Evolutionary conservation across 2,888 invertebrate species (phyloP).

Genomic region (Protodeltote pygarga): DNA sequence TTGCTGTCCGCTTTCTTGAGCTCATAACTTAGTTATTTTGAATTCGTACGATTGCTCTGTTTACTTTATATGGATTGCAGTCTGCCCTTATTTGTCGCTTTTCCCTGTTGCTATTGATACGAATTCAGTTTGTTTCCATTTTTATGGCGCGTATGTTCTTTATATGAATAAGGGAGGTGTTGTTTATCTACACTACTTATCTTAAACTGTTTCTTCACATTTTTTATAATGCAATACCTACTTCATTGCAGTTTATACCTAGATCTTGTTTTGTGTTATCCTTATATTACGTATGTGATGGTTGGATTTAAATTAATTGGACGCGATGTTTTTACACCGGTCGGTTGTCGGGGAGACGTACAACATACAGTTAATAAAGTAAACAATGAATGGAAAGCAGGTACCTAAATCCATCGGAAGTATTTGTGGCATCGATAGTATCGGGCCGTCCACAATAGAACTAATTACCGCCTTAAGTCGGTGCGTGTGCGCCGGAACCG

Average conservation of each 20-base stretch:
- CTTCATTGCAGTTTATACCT: slow-evolving; percentile 10
- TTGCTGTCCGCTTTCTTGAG: slow-evolving; percentile 59
- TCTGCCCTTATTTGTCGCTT: slow-evolving; percentile 41
- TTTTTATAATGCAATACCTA: slow-evolving; percentile 20
- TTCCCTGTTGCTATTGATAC: slow-evolving; percentile 45
- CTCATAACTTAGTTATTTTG: slow-evolving; percentile 56
- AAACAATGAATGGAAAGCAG: slow-evolving; percentile 82
- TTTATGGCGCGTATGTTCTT: slow-evolving; percentile 21
- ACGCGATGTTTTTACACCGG: slow-evolving; percentile 23
- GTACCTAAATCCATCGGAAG: slow-evolving; percentile 83
- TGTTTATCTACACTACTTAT: slow-evolving; percentile 32
- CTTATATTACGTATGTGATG: slow-evolving; percentile 6
- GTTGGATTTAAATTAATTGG: slow-evolving; percentile 28
- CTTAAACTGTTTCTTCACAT: slow-evolving; percentile 28
- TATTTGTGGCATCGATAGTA: slow-evolving; percentile 76
- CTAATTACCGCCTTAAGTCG: slow-evolving; percentile 77
- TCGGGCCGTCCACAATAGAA: slow-evolving; percentile 80
- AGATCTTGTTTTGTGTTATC: slow-evolving; percentile 14
- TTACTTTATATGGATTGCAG: slow-evolving; percentile 47
- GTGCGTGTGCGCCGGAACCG: slow-evolving; percentile 66
- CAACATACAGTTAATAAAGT: slow-evolving; percentile 53
- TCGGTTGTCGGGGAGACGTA: slow-evolving; percentile 13
- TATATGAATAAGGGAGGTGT: slow-evolving; percentile 25
- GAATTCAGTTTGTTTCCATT: slow-evolving; percentile 34
- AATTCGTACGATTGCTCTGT: slow-evolving; percentile 53